Evolutionary conservation across 2,797 vertebrate genomes (phyloP), one percentile per base, ranked within the genome.

Genomic region (Serranus cabrilla): DNA sequence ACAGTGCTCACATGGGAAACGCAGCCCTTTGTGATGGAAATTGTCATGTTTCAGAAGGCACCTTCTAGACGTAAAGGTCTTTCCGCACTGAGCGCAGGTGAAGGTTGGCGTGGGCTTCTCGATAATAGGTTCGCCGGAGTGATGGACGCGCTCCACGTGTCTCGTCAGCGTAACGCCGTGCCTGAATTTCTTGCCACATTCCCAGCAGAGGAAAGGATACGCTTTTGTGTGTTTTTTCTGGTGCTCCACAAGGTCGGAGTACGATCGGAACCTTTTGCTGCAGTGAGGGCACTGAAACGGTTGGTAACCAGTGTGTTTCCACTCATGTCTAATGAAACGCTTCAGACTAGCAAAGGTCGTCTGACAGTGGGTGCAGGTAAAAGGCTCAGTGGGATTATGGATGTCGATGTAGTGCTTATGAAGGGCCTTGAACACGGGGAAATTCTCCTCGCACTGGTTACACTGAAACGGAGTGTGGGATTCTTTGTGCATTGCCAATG

Each of bases 401-500:
- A 85, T 52, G 7, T 94, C 93, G 0, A 93, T 89, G 82, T 93
- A 92, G 80, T 94, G 93, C 85, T 94, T 94, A 10, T 94, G 91
- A 27, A 94, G 91, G 0, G 90, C 81, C 68, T 93, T 94, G 76
- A 94, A 94, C 16, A 94, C 92, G 0, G 90, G 92, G 66, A 94
- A 94, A 62, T 91, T 90, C 54, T 92, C 90, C 45, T 90, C 92
- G 3, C 93, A 94, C 13, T 75, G 89, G 82, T 93, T 93, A 20
- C 93, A 94, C 66, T 94, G 93, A 52, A 94, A 94, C 0, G 92
- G 92, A 0, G 93, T 94, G 89, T 94, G 93, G 2, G 93, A 93
- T 12, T 91, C 90, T 67, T 91, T 92, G 85, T 94, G 93, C 89
- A 94, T 86, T 2, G 89, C 92, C 74, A 94, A 20, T 0, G 93